Conservation (phyloP, 2,888 invertebrate genomes). For the Beris morrisii region DNA sequence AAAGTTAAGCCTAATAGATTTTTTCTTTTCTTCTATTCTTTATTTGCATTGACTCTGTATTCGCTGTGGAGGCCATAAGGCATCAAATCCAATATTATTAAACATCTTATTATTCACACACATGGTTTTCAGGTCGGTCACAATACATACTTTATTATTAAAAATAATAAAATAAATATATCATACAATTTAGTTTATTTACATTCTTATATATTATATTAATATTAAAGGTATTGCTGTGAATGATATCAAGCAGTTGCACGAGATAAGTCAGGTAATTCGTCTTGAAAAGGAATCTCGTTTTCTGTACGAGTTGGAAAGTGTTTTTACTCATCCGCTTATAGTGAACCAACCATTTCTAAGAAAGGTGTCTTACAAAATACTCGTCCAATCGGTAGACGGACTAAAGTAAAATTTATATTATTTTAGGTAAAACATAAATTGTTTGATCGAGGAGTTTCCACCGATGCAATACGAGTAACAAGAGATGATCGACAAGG, state of each 20-base stretch:
- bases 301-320: constrained; percentile 41
- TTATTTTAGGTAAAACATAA: constrained; percentile 34
- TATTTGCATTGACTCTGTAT: too few species aligned
- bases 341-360: constrained; percentile 39
- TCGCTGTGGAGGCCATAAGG: too few species aligned
- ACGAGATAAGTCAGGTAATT: constrained; percentile 44
- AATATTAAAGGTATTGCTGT: constrained; percentile 60
- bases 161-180: too few species aligned
- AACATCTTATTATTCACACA: too few species aligned
- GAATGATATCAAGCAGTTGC: constrained; percentile 56
- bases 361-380: constrained; percentile 34
- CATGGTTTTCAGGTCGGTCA: too few species aligned
- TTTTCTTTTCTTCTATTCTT: too few species aligned
- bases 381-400: background rate
- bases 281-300: constrained; percentile 42
- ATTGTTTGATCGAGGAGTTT: constrained; percentile 35
- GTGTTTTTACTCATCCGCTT: constrained; percentile 40
- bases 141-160: too few species aligned
- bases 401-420: background rate
- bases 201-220: background rate
- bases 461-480: constrained; percentile 32
- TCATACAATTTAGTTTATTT: too few species aligned
- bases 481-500: constrained; percentile 35
- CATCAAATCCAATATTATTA: too few species aligned
- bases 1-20: too few species aligned